A percentile compares a stretch with the other conserved stretches of the same genome.
Conservation (phyloP, 2,113 vertebrate genomes). For the Gavia stellata region DNA sequence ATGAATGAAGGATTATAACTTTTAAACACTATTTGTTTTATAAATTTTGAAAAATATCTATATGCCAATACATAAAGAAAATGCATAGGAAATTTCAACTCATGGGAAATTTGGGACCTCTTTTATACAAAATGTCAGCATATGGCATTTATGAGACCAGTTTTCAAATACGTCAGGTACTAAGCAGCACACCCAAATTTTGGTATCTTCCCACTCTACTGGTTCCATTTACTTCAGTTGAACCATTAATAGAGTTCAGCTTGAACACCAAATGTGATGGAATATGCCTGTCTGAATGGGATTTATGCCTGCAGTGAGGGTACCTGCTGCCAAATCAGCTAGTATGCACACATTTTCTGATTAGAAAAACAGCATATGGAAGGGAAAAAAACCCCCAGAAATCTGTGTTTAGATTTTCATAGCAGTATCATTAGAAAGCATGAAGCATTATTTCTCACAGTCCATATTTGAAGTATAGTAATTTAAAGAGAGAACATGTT, state of each 20-base stretch:
- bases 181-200: not conserved
- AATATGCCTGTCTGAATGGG: not conserved
- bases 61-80: not conserved
- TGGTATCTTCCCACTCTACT: not conserved
- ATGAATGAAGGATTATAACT: slow-evolving; percentile 27
- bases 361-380: not conserved
- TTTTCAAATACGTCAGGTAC: not conserved
- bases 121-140: not conserved
- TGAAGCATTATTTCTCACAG: not conserved
- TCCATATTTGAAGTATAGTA: not conserved
- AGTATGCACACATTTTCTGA: not conserved
- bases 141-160: not conserved
- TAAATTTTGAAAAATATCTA: not conserved
- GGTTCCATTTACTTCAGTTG: not conserved
- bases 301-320: not conserved
- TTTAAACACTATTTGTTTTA: not conserved
- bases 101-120: not conserved
- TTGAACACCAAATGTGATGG: not conserved
- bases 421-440: not conserved
- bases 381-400: too few species aligned
- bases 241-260: not conserved
- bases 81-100: fast-evolving
- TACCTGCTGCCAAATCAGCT: not conserved
- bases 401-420: not conserved
- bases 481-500: not conserved